phyloP scores from a whole-genome alignment of 2,888 invertebrate genomes.

The Thera obeliscata region DNA sequence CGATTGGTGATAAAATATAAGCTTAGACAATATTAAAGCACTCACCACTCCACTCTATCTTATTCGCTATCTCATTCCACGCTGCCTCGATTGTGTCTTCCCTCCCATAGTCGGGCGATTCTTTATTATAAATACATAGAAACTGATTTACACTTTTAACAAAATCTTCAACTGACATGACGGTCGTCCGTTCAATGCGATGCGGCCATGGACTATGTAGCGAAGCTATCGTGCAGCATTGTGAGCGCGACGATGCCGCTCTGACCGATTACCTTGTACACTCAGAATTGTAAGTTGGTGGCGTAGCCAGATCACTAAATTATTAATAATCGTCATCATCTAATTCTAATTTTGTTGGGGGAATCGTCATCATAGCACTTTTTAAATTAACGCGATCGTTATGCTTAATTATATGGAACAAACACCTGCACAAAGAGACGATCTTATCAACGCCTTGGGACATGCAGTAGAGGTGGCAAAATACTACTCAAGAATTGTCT shows the following conservation, averaged over 20 bases:
- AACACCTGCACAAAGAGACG: too few relatives aligned
- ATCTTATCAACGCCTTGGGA: too few relatives aligned
- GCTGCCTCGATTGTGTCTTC: constrained; percentile 34
- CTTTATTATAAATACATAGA: constrained; percentile 37
- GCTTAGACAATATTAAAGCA: neutral
- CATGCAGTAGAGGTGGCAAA: too few relatives aligned
- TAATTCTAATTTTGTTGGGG: too few relatives aligned
- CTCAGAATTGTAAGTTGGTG: neutral
- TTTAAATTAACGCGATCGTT: too few relatives aligned
- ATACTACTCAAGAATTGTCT: too few relatives aligned
- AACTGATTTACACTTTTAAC: constrained; percentile 31
- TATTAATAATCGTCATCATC: too few relatives aligned
- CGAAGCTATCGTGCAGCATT: constrained; percentile 20
- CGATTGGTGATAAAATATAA: too few relatives aligned
- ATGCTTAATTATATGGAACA: too few relatives aligned
- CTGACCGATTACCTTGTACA: neutral
- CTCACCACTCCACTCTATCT: constrained; percentile 28
- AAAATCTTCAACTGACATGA: constrained; percentile 24
- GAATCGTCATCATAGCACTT: too few relatives aligned
- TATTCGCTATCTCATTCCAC: constrained; percentile 30
- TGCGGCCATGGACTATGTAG: constrained; percentile 4
- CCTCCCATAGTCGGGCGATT: constrained; percentile 34
- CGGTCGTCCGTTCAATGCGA: constrained; percentile 1
- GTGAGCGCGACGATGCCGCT: constrained; percentile 27
- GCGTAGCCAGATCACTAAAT: too few relatives aligned